Conservation (phyloP, 2,797 vertebrate species). For the Pseudochirops corinnae region DNA sequence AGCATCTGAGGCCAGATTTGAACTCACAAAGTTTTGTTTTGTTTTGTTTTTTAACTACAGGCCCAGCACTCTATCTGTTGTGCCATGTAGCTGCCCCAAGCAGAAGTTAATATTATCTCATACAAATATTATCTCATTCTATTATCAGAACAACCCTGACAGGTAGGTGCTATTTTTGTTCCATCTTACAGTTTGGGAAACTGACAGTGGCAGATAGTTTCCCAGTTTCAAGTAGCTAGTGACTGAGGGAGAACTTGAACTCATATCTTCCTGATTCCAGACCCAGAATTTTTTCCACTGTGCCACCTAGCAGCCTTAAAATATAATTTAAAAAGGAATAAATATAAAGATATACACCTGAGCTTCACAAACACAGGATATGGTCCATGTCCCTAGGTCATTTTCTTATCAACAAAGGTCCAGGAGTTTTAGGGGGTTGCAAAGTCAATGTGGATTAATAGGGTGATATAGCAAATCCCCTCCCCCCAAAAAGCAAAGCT, state of each 20-base stretch:
- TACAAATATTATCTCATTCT: neutral
- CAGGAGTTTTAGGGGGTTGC: neutral
- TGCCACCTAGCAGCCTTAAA: neutral
- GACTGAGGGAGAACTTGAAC: neutral
- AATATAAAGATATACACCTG: neutral
- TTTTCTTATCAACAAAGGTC: neutral
- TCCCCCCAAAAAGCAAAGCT: neutral
- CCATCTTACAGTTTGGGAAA: neutral
- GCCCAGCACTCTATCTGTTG: neutral
- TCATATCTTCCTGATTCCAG: neutral
- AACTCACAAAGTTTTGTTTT: no score
- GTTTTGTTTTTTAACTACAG: neutral
- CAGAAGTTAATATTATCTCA: neutral
- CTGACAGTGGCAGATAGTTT: neutral
- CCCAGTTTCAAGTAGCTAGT: neutral
- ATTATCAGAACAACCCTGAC: neutral
- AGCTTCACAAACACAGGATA: neutral
- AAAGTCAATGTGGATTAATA: neutral
- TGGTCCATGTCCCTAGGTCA: neutral
- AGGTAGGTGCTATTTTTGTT: neutral
- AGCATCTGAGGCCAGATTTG: neutral
- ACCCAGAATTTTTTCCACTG: neutral
- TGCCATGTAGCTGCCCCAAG: neutral
- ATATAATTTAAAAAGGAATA: neutral
- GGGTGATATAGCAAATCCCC: neutral